Evolutionary conservation across 2,113 vertebrate species (phyloP), one percentile per base, ranked within the genome.

Genomic region (Myotis lucifugus): DNA sequence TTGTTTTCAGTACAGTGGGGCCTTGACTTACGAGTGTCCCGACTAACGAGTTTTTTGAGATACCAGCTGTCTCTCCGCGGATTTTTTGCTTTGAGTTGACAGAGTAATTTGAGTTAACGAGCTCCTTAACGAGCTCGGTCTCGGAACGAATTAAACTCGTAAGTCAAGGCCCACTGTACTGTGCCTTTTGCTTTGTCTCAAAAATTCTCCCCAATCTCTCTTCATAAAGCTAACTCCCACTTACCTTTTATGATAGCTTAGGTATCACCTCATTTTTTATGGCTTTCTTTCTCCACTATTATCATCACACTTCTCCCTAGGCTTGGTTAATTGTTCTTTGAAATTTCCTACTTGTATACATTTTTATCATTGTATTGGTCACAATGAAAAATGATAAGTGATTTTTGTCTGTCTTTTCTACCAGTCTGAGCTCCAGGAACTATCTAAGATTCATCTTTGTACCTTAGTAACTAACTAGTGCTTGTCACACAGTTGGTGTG

Each of bases 241-340:
- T 79, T 40, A 77, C 46, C 34, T 69, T 85, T 82, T 66, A 87
- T 59, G 23, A 84, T 11, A 84, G 21, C 21, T 95, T 87, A 83
- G 18, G 1, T 23, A 87, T 78, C 23, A 42, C 34, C 6, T 56
- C 85, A 85, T 40, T 81, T 89, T 48, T 50, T 54, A 15, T 37
- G 21, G 32, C 19, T 50, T 85, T 93, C 6, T 79, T 74, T 37
- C 21, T 78, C 73, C 25, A 34, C 9, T 8, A 81, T 34, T 87
- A 52, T 61, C 14, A 74, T 88, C 25, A 61, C 18, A 72, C 25
- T 87, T 87, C 40, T 59, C 50, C 25, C 46, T 66, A 81, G 17
- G 27, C 48, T 79, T 90, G 14, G 52, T 40, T 54, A 88, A 37
- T 67, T 81, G 9, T 69, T 78, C 50, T 95, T 92, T 93, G 72